Conservation (phyloP, 2,113 vertebrate species). For the Anhinga rufa region DNA sequence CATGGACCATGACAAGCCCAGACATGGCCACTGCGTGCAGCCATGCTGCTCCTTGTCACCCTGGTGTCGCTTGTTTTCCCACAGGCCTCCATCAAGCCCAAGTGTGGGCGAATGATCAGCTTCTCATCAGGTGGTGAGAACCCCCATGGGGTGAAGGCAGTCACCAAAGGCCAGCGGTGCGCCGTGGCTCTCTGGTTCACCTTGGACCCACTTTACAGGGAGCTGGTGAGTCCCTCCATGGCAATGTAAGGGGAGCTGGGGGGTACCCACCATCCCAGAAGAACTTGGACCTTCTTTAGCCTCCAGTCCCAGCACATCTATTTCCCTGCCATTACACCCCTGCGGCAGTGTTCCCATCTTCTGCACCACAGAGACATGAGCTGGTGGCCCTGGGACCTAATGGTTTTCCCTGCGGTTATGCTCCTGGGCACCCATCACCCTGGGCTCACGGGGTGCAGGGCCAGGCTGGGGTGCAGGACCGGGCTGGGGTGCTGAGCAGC, state of each 20-base stretch:
- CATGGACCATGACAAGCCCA: not conserved
- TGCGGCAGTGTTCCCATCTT: not conserved
- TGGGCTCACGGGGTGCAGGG: not conserved
- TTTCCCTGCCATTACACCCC: too few species aligned
- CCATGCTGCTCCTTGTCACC: not conserved
- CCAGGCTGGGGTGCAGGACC: fast-evolving
- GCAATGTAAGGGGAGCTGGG: fast-evolving
- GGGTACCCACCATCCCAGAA: not conserved
- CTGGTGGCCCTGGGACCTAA: not conserved
- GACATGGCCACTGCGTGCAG: not conserved
- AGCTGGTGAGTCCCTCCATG: conserved; percentile 78
- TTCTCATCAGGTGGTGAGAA: conserved; percentile 97
- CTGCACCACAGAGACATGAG: not conserved
- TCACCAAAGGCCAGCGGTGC: conserved; percentile 91
- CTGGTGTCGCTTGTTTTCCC: not conserved
- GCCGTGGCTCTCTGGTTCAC: conserved; percentile 97
- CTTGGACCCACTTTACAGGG: conserved; percentile 89
- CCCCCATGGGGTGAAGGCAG: conserved; percentile 91
- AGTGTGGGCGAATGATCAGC: conserved; percentile 92
- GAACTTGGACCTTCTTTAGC: not conserved
- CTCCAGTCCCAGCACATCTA: not conserved
- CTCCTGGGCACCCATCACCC: not conserved
- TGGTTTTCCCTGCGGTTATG: not conserved
- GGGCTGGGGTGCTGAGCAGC: not conserved
- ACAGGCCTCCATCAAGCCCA: conserved; percentile 91